Conservation (phyloP, 1,140 invertebrate species). For the Bombus pascuorum region DNA sequence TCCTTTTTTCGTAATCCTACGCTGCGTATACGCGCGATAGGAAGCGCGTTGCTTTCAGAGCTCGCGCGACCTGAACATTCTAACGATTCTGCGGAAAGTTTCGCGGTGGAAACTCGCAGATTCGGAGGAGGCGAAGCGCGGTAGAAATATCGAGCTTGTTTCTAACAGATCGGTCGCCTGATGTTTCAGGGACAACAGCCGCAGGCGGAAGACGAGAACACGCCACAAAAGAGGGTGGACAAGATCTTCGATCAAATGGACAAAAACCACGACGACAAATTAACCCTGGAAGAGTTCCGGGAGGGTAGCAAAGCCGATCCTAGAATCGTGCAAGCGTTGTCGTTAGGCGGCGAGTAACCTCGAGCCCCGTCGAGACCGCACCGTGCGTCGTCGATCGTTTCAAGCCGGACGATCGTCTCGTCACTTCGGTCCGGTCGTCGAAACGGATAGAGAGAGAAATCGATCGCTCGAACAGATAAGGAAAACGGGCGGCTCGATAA, state of each 20-base stretch:
- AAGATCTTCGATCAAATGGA: constrained; percentile 99
- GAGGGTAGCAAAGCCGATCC: constrained; percentile 99
- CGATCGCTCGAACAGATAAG: neutral
- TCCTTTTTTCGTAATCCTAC: too few species aligned
- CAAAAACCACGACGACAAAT: constrained; percentile 98
- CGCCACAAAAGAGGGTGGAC: constrained; percentile 97
- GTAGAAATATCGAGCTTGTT: neutral
- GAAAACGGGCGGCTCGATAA: neutral
- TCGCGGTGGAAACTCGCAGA: too few species aligned
- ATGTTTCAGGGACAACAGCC: constrained; percentile 92
- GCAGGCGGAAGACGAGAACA: constrained; percentile 96
- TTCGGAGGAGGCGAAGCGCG: too few species aligned
- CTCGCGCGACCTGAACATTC: too few species aligned
- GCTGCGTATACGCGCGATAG: too few species aligned
- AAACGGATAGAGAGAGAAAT: neutral
- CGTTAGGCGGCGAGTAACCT: constrained; percentile 88
- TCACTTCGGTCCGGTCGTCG: constrained; percentile 8
- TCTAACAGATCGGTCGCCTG: neutral
- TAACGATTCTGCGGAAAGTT: too few species aligned
- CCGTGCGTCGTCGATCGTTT: constrained; percentile 27
- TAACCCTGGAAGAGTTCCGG: constrained; percentile 98
- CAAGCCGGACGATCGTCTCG: constrained; percentile 13
- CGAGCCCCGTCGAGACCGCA: neutral
- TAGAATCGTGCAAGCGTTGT: constrained; percentile 97
- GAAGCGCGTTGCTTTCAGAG: too few species aligned